phyloP scores from a whole-genome alignment of 30 jellyfish, hydroid and myxozoan genomes.

The Aurelia aurita region DNA sequence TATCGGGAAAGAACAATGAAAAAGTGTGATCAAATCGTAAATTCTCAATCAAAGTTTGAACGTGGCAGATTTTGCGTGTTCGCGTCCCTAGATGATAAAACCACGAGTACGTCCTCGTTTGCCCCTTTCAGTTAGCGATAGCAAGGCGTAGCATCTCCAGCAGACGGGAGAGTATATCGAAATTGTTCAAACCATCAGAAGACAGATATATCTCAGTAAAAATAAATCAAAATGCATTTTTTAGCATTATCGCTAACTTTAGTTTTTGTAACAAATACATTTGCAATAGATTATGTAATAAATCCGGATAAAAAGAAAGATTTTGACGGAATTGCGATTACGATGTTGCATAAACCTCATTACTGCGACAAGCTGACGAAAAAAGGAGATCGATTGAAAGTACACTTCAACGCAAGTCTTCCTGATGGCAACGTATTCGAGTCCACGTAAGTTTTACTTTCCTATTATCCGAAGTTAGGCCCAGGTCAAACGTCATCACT shows the following conservation, averaged over 20 bases:
- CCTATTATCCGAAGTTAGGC: too few relatives aligned
- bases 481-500: too few relatives aligned
- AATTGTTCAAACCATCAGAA: too few relatives aligned
- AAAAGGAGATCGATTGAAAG: conserved; percentile 81
- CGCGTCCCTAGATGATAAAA: conserved; percentile 16
- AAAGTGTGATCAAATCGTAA: neutral
- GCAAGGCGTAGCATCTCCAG: neutral
- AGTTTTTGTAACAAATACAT: conserved; percentile 16
- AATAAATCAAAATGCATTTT: conserved; percentile 1
- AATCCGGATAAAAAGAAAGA: conserved; percentile 64
- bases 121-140: conserved; percentile 15
- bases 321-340: conserved; percentile 88
- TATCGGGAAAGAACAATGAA: too few relatives aligned
- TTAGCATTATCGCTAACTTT: neutral
- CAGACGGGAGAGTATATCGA: too few relatives aligned
- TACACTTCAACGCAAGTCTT: conserved; percentile 83
- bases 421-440: conserved; percentile 83
- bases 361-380: conserved; percentile 81
- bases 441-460: conserved; percentile 77
- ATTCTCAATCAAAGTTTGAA: conserved; percentile 33
- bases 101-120: conserved; percentile 12
- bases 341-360: conserved; percentile 62
- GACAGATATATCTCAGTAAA: neutral
- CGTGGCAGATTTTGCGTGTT: conserved; percentile 59
- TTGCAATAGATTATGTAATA: conserved; percentile 57